Conservation (phyloP, 2,113 vertebrate species). For the Phyllostomus hastatus region DNA sequence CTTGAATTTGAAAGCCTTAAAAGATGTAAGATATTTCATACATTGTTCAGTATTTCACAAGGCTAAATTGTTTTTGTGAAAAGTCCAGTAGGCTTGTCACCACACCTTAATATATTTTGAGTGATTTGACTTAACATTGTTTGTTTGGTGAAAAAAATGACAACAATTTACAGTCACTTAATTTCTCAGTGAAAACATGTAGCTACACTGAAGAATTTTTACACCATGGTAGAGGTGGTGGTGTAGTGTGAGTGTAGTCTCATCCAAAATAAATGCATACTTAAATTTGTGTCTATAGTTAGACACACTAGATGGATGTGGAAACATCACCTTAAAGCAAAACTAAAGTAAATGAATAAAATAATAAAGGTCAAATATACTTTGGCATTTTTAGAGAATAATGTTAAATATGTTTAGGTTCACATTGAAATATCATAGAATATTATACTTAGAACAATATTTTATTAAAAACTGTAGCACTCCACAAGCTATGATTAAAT, state of each 20-base stretch:
- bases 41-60: not conserved
- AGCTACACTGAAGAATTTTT: not conserved
- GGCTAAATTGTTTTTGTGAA: not conserved
- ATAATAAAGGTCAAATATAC: not conserved
- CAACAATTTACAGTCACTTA: not conserved
- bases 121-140: not conserved
- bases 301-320: not conserved
- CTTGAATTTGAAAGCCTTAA: not conserved
- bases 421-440: not conserved
- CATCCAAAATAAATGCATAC: not conserved
- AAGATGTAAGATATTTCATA: not conserved
- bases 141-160: not conserved
- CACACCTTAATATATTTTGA: not conserved
- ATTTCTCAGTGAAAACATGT: not conserved
- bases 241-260: not conserved
- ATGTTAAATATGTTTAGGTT: not conserved
- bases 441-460: not conserved
- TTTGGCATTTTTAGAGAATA: not conserved
- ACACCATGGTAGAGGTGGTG: not conserved
- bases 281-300: not conserved
- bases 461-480: slow-evolving; percentile 2
- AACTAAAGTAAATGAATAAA: not conserved
- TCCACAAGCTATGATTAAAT: slow-evolving; percentile 10
- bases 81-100: not conserved
- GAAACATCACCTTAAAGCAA: not conserved